A percentile compares a stretch with the other conserved stretches of the same genome.
Evolutionary conservation across 1,140 invertebrate species (phyloP).

Genomic region (Heliothis virescens): DNA sequence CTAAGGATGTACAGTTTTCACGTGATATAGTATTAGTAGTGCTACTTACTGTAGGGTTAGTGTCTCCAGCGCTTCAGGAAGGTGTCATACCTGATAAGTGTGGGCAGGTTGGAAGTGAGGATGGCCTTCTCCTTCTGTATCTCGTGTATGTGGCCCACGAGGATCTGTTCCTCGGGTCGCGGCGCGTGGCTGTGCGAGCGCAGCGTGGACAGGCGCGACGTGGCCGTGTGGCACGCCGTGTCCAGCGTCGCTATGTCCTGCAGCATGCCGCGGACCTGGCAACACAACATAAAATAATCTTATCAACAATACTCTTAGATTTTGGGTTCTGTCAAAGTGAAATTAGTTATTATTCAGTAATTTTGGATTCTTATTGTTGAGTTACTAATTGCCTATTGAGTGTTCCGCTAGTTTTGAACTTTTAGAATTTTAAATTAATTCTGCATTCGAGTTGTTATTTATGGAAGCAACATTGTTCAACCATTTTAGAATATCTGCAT

Average conservation of each 20-base stretch:
- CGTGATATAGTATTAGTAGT: not conserved
- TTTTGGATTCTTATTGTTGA: too few species aligned
- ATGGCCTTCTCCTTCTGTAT: conserved; percentile 93
- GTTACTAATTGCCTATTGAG: too few species aligned
- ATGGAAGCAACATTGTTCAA: too few species aligned
- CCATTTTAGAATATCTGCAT: too few species aligned
- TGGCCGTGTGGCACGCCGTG: conserved; percentile 92
- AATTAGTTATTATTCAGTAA: too few species aligned
- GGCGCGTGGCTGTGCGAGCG: conserved; percentile 78
- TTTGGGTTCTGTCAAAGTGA: not conserved
- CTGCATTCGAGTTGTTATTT: too few species aligned
- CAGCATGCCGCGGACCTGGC: conserved; percentile 91
- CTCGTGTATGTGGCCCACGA: conserved; percentile 91
- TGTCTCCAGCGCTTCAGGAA: not conserved
- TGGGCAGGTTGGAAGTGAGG: conserved; percentile 92
- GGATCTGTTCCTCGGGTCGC: conserved; percentile 88
- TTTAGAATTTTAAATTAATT: too few species aligned
- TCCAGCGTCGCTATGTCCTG: conserved; percentile 96
- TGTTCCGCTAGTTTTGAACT: too few species aligned
- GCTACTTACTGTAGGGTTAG: not conserved
- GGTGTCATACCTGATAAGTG: conserved; percentile 85
- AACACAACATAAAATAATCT: not conserved
- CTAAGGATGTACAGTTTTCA: not conserved
- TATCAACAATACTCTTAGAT: not conserved
- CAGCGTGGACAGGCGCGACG: conserved; percentile 90